phyloP scores from a whole-genome alignment of 30 jellyfish, hydroid and myxozoan species.

The Turritopsis rubra region DNA sequence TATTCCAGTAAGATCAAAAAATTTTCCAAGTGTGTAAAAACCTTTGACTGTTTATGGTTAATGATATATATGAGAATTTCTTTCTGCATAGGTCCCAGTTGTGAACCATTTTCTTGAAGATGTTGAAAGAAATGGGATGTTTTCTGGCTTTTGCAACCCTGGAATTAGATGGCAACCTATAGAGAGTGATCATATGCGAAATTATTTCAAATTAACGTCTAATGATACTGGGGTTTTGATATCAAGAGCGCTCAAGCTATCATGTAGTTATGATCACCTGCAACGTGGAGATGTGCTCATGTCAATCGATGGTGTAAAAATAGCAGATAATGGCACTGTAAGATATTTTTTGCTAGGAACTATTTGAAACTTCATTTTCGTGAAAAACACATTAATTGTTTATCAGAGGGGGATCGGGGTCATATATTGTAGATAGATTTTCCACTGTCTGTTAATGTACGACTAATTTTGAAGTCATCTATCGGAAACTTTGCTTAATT shows the following conservation, averaged over 20 bases:
- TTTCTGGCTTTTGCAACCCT: slow-evolving; percentile 49
- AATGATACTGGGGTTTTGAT: slow-evolving; percentile 56
- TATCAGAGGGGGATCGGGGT: too few relatives aligned
- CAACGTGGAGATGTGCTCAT: slow-evolving; percentile 53
- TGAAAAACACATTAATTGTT: too few relatives aligned
- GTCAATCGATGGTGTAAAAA: slow-evolving; percentile 37
- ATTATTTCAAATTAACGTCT: slow-evolving; percentile 32
- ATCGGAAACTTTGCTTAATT: too few relatives aligned
- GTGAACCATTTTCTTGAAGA: slow-evolving; percentile 48
- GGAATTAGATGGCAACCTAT: slow-evolving; percentile 62
- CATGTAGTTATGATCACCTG: slow-evolving; percentile 43
- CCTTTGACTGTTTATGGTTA: too few relatives aligned
- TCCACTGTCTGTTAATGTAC: too few relatives aligned
- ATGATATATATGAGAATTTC: too few relatives aligned
- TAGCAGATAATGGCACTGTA: slow-evolving; percentile 69
- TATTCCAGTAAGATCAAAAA: slow-evolving; percentile 46
- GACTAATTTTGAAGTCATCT: too few relatives aligned
- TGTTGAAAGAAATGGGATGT: slow-evolving; percentile 20
- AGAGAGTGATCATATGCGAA: slow-evolving; percentile 63
- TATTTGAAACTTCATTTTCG: too few relatives aligned
- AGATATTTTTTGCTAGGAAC: too few relatives aligned
- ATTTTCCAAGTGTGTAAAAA: too few relatives aligned
- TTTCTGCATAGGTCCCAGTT: slow-evolving; percentile 38
- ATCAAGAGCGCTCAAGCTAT: slow-evolving; percentile 33
- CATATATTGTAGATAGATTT: too few relatives aligned